A percentile compares a stretch with the other conserved stretches of the same genome.
Evolutionary conservation across 2,113 vertebrate species (phyloP).

Genomic region (Callospermophilus lateralis): DNA sequence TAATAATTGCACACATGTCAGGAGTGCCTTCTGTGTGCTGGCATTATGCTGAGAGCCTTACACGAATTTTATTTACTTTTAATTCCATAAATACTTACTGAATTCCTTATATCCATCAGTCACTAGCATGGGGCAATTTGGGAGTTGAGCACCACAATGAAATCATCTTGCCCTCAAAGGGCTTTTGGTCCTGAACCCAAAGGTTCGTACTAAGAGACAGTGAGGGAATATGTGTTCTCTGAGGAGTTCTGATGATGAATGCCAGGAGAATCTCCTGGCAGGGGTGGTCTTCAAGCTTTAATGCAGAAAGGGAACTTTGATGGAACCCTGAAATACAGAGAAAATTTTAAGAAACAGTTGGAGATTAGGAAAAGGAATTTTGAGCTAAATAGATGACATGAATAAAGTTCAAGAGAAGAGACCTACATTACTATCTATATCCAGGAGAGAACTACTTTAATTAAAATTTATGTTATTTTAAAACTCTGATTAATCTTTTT

Average conservation of each 20-base stretch:
- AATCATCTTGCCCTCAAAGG: not conserved
- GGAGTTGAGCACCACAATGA: not conserved
- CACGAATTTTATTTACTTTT: not conserved
- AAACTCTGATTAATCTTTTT: not conserved
- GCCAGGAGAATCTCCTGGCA: not conserved
- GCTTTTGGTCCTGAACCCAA: not conserved
- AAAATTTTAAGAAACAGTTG: not conserved
- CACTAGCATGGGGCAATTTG: not conserved
- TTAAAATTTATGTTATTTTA: not conserved
- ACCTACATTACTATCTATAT: not conserved
- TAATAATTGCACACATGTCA: not conserved
- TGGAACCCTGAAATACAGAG: not conserved
- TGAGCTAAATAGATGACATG: not conserved
- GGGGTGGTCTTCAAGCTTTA: not conserved
- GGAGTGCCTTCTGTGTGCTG: not conserved
- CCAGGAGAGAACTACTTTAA: not conserved
- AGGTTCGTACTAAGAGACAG: not conserved
- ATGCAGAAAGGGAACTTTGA: not conserved
- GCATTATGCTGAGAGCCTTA: not conserved
- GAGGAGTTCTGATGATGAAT: not conserved
- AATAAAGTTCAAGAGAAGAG: not conserved
- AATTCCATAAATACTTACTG: not conserved
- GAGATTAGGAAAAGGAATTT: not conserved
- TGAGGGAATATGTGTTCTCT: fast-evolving
- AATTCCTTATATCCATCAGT: not conserved